phyloP scores from a whole-genome alignment of 2,888 invertebrate species.

The Limnephilus rhombicus region DNA sequence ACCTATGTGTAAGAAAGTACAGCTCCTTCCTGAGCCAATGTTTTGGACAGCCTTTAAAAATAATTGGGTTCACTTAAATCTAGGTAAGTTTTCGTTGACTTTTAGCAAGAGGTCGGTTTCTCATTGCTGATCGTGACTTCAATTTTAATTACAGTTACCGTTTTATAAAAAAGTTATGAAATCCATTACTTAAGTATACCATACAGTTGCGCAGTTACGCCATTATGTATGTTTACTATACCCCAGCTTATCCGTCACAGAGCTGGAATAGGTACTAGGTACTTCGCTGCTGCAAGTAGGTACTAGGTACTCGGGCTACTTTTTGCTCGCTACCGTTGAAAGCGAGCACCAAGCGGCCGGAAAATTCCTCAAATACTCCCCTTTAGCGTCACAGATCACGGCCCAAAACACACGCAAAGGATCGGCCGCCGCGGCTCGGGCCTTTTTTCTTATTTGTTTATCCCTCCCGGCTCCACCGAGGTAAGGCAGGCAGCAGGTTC shows the following conservation, averaged over 20 bases:
- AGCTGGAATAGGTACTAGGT: neutral
- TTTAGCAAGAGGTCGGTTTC: too few relatives aligned
- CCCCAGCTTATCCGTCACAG: neutral
- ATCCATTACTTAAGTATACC: too few relatives aligned
- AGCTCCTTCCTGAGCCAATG: too few relatives aligned
- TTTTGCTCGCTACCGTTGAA: neutral
- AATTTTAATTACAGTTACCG: too few relatives aligned
- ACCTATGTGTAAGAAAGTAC: too few relatives aligned
- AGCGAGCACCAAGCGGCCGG: constrained; percentile 28
- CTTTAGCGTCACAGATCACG: constrained; percentile 29
- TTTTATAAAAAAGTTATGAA: too few relatives aligned
- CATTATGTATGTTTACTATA: neutral
- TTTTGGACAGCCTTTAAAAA: too few relatives aligned
- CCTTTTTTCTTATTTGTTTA: constrained; percentile 45
- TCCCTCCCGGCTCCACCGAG: neutral
- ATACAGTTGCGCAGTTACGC: neutral
- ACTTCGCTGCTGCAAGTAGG: neutral
- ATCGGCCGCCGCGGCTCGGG: neutral
- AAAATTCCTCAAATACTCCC: constrained; percentile 32
- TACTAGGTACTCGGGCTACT: neutral
- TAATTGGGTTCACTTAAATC: too few relatives aligned
- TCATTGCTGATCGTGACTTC: too few relatives aligned
- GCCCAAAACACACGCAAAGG: constrained; percentile 37
- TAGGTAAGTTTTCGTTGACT: too few relatives aligned
- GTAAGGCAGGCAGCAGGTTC: neutral